Conservation (phyloP, 2,113 vertebrate species). For the Neotragus pygmaeus region DNA sequence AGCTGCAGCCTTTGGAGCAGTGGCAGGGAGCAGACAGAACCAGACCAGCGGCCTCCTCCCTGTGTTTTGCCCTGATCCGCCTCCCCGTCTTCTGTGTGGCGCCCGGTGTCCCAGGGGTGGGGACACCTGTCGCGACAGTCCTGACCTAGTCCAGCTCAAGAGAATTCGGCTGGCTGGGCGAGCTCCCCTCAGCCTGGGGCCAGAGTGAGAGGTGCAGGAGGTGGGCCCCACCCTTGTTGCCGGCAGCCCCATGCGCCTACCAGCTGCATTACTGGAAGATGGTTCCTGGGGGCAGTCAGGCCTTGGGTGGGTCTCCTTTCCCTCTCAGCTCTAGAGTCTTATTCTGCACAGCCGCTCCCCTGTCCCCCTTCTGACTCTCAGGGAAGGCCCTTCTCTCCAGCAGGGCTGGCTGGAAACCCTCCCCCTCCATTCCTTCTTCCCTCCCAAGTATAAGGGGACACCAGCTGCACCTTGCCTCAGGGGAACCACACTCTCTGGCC, state of each 20-base stretch:
- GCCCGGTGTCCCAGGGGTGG: neutral
- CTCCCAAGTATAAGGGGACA: no score
- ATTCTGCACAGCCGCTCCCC: neutral
- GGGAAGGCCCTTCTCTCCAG: no score
- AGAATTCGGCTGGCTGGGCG: neutral
- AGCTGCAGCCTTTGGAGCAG: neutral
- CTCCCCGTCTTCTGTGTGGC: accelerated
- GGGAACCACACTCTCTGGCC: no score
- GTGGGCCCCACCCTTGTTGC: neutral
- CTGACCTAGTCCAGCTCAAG: neutral
- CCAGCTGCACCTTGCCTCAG: neutral
- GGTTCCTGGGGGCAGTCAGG: neutral
- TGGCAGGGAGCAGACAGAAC: accelerated
- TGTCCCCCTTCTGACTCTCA: neutral
- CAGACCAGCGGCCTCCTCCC: neutral
- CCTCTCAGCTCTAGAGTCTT: neutral
- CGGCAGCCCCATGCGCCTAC: accelerated
- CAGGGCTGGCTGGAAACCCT: neutral
- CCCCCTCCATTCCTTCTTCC: neutral
- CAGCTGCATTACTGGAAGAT: no score
- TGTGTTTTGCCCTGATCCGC: no score
- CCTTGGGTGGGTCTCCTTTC: neutral
- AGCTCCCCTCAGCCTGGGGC: neutral
- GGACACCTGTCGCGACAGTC: neutral
- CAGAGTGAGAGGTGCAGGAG: neutral